A percentile compares a stretch with the other conserved stretches of the same genome.
phyloP scores from a whole-genome alignment of 2,888 invertebrate genomes.

The Patella depressa region DNA sequence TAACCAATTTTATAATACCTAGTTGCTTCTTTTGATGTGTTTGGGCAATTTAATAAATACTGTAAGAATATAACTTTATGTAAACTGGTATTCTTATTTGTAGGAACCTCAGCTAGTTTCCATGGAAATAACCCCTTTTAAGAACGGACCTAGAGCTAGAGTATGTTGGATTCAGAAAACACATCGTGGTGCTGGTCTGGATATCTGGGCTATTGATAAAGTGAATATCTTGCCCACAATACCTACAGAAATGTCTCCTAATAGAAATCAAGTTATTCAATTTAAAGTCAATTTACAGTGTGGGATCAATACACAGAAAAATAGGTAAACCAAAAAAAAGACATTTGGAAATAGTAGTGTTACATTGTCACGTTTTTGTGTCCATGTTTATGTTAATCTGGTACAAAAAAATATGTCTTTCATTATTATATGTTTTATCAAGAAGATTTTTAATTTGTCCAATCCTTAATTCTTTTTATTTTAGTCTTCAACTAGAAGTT shows the following conservation, averaged over 20 bases:
- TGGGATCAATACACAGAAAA: conserved; percentile 47
- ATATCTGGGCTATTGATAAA: conserved; percentile 68
- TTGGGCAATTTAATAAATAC: no score
- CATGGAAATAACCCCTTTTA: conserved; percentile 49
- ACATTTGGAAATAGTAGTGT: not conserved
- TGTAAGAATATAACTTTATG: no score
- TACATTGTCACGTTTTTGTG: not conserved
- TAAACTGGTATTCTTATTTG: conserved; percentile 12
- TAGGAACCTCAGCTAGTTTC: conserved; percentile 61
- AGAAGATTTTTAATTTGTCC: not conserved
- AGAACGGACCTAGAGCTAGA: conserved; percentile 42
- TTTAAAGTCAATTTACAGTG: conserved; percentile 65
- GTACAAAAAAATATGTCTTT: no score
- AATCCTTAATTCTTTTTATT: conserved; percentile 26
- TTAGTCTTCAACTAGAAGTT: conserved; percentile 62
- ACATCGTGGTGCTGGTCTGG: conserved; percentile 54
- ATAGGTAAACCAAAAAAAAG: conserved; percentile 40
- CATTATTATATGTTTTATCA: no score
- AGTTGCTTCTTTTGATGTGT: no score
- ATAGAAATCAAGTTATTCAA: conserved; percentile 56
- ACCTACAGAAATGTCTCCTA: conserved; percentile 42
- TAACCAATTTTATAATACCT: no score
- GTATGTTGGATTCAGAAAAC: conserved; percentile 70
- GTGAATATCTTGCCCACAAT: conserved; percentile 61
- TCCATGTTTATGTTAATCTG: not conserved